Evolutionary conservation across 2,113 vertebrate genomes (phyloP).

Genomic region (Acrocephalus arundinaceus): DNA sequence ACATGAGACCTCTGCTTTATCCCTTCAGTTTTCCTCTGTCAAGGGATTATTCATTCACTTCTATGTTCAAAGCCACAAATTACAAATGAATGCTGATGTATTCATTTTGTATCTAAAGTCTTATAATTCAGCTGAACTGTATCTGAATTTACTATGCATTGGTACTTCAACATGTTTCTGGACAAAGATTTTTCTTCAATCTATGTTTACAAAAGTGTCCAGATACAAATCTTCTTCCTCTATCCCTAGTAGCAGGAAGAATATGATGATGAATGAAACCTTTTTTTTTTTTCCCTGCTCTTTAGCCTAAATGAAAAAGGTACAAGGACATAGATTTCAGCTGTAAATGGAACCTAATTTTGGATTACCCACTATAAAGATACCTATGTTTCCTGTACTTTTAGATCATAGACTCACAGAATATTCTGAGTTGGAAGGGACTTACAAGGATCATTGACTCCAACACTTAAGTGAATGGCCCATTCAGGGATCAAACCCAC

Average conservation of each 20-base stretch:
- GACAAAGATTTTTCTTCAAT: constrained; percentile 17
- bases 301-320: constrained; percentile 1
- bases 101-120: not conserved
- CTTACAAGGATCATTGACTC: not conserved
- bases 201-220: not conserved
- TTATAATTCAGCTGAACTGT: not conserved
- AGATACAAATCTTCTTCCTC: not conserved
- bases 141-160: not conserved
- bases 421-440: not conserved
- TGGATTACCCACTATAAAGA: not conserved
- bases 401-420: not conserved
- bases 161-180: not conserved
- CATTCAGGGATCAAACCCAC: not conserved
- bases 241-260: not conserved
- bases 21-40: not conserved
- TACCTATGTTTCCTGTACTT: not conserved
- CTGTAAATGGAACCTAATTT: not conserved
- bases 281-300: not conserved
- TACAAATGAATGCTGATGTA: not conserved
- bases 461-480: not conserved
- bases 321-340: not conserved
- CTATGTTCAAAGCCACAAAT: not conserved
- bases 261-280: constrained; percentile 13
- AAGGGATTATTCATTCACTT: constrained; percentile 28
- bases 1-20: not conserved